phyloP scores from a whole-genome alignment of 2,113 vertebrate species.

The Neotoma lepida region DNA sequence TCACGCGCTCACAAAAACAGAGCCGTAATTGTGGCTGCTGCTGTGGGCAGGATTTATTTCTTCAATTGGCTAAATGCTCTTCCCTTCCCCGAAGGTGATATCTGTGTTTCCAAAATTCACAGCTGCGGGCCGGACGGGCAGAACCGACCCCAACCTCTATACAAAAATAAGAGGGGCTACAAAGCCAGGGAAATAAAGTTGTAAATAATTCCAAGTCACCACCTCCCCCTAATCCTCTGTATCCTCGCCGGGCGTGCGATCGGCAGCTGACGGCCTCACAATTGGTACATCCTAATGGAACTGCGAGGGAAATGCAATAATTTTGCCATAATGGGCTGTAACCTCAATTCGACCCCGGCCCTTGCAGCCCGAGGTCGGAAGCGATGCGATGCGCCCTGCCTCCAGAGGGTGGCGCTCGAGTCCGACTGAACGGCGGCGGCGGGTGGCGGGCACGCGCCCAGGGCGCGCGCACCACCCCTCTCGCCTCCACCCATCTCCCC shows the following conservation, averaged over 20 bases:
- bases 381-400: conserved; percentile 80
- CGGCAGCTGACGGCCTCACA: conserved; percentile 82
- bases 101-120: conserved; percentile 66
- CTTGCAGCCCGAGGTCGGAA: conserved; percentile 81
- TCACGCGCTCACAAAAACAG: conserved; percentile 69
- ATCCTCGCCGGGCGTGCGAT: conserved; percentile 79
- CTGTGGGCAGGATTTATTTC: conserved; percentile 69
- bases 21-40: conserved; percentile 68
- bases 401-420: conserved; percentile 94
- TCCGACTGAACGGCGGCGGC: conserved; percentile 86
- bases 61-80: conserved; percentile 52
- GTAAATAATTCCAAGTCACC: conserved; percentile 77
- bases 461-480: conserved; percentile 86
- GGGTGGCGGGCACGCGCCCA: conserved; percentile 77
- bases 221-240: conserved; percentile 62
- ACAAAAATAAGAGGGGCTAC: conserved; percentile 75
- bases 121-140: conserved; percentile 59
- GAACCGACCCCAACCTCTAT: conserved; percentile 59
- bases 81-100: conserved; percentile 59
- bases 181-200: conserved; percentile 71
- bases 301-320: conserved; percentile 88
- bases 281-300: conserved; percentile 88
- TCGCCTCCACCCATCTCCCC: conserved; percentile 93
- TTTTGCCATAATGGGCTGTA: conserved; percentile 94
- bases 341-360: conserved; percentile 94